Evolutionary conservation across 2,113 vertebrate species (phyloP).

Genomic region (Mus pahari): DNA sequence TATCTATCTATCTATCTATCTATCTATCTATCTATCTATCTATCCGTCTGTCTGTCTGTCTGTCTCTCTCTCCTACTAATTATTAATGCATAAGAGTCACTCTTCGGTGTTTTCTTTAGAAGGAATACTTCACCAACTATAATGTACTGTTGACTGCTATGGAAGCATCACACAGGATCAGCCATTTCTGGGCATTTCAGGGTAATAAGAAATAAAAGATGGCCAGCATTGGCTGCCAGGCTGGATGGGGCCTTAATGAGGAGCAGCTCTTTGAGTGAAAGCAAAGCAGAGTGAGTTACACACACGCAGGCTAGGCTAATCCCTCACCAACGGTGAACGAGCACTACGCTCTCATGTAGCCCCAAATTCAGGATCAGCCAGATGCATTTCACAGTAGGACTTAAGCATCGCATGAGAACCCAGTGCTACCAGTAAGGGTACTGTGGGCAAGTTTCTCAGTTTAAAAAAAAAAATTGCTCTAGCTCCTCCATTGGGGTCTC

Average conservation of each 20-base stretch:
- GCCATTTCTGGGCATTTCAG: neutral
- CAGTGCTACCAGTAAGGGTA: neutral
- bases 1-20: no score
- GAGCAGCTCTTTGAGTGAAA: neutral
- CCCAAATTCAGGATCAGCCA: conserved; percentile 16
- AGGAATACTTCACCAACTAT: neutral
- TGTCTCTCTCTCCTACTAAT: neutral
- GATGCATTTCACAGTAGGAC: neutral
- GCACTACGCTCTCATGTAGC: neutral
- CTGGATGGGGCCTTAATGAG: neutral
- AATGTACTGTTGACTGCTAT: neutral
- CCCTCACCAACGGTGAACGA: neutral
- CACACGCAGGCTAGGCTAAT: neutral
- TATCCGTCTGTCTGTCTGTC: no score
- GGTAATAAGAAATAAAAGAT: neutral
- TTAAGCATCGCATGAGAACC: neutral
- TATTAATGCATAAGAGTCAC: neutral
- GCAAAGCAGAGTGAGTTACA: neutral
- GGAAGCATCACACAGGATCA: fast-evolving
- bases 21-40: no score
- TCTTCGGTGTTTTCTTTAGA: neutral
- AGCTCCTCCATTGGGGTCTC: no score
- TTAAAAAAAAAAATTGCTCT: neutral
- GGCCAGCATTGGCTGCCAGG: neutral
- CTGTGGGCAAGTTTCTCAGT: neutral